A percentile compares a stretch with the other conserved stretches of the same genome.
phyloP scores from a whole-genome alignment of 2,888 invertebrate genomes.

The Polyploca ridens region DNA sequence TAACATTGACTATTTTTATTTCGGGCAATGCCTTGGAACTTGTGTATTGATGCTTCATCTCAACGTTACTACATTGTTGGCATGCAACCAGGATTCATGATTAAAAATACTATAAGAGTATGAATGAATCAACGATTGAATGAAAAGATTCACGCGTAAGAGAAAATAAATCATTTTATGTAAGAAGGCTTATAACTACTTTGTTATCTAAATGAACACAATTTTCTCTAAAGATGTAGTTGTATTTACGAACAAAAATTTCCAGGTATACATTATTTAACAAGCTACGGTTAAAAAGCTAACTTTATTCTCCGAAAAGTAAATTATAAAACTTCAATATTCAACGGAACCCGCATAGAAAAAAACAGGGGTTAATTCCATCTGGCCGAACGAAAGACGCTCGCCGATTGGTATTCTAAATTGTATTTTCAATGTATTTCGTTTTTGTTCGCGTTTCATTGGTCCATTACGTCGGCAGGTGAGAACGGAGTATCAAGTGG shows the following conservation, averaged over 20 bases:
- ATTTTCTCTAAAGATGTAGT: no score
- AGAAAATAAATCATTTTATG: no score
- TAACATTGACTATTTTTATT: not conserved
- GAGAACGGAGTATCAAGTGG: slow-evolving; percentile 49
- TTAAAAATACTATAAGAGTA: not conserved
- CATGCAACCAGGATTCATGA: slow-evolving; percentile 3
- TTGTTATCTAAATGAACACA: no score
- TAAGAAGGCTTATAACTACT: no score
- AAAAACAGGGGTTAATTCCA: slow-evolving; percentile 7
- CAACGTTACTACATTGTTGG: not conserved
- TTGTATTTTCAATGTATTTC: slow-evolving; percentile 40
- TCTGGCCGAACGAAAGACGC: slow-evolving; percentile 6
- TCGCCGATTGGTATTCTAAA: slow-evolving; percentile 27
- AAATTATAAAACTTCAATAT: no score
- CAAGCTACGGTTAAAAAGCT: no score
- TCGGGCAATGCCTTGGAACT: not conserved
- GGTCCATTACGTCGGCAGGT: slow-evolving; percentile 51
- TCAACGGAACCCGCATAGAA: slow-evolving; percentile 1
- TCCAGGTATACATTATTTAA: no score
- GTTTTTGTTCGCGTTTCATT: slow-evolving; percentile 40
- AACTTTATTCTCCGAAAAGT: no score
- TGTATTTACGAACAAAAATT: no score
- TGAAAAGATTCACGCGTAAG: not conserved
- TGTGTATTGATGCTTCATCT: not conserved
- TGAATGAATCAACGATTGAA: slow-evolving; percentile 5